Conservation (phyloP, 1,140 invertebrate genomes). For the Brachionus rubens region DNA sequence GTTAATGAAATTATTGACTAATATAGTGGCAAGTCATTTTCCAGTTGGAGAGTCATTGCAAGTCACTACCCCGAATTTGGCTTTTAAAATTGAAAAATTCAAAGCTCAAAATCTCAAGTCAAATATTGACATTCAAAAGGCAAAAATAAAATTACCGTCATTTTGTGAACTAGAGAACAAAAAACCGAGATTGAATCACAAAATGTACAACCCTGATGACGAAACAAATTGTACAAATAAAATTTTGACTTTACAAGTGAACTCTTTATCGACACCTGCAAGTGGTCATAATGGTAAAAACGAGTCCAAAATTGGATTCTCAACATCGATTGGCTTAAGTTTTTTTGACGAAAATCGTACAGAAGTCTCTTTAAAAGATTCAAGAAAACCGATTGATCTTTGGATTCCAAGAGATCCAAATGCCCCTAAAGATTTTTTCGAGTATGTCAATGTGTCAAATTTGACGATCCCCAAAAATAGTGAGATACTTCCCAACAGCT, state of each 20-base stretch:
- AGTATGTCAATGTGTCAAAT: neutral
- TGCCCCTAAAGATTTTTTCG: neutral
- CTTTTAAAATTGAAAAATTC: slow-evolving; percentile 3
- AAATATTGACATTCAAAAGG: neutral
- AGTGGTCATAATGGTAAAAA: slow-evolving; percentile 28
- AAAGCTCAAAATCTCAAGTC: neutral
- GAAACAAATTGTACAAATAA: neutral
- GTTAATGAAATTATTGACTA: neutral
- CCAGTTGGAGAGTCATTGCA: neutral
- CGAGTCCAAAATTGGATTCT: slow-evolving; percentile 25
- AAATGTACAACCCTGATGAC: neutral
- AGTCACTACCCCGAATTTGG: neutral
- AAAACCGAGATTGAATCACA: neutral
- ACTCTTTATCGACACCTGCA: neutral
- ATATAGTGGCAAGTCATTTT: neutral
- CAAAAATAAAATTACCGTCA: neutral
- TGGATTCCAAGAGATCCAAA: slow-evolving; percentile 25
- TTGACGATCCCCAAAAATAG: neutral
- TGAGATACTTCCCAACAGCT: neutral
- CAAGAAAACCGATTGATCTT: slow-evolving; percentile 7
- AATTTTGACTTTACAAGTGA: slow-evolving; percentile 15
- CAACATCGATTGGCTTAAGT: neutral
- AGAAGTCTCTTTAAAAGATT: neutral
- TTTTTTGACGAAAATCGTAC: slow-evolving; percentile 30
- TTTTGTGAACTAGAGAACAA: neutral